Evolutionary conservation across 2,113 vertebrate genomes (phyloP), one percentile per base, ranked within the genome.

Genomic region (Mirza zaza): DNA sequence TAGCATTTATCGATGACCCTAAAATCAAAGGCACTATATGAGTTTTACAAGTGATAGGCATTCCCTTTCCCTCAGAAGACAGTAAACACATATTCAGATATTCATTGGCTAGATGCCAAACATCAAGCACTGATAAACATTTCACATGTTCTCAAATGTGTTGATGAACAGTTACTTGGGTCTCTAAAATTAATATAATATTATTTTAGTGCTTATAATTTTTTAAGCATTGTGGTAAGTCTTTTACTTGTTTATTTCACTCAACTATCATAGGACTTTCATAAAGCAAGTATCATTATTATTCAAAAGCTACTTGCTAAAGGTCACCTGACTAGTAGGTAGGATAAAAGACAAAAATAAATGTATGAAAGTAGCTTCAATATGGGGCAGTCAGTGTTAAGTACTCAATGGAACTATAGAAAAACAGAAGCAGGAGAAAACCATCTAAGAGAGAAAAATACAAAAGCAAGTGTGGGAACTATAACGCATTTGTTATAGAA

Each of bases 311-410:
- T 79, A 83, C 29, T 93, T 79, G 12, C 3, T 80, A 3, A 59
- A 85, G 42, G 85, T 91, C 21, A 59, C 2, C n/a, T 68, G 73
- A 13, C 13, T 65, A 65, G 14, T 14, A 83, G 68, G 4, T 50
- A 39, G 6, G 21, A 79, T 50, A 76, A 87, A 94, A 90, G n/a
- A 68, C 50, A 34, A 93, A 95, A 88, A 73, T 61, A 84, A 86
- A 70, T 86, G 23, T 25, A 50, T 75, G 61, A 25, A 63, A 88
- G 63, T 18, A 90, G 55, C 52, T 90, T 67, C 29, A 90, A 21
- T 85, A 14, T 68, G 34, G 86, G 39, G 52, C 12, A n/a, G 23
- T 36, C 11, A 80, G 42, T 80, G 12, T 83, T 80, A 87, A 83
- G 20, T 67, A 81, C 6, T 5, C 36, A 92, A 15, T 20, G 17